These are phyloP conservation scores for Stichopus horrens DNA, from an alignment of 53 echinoderm and acorn worm genomes.

Conservation along the genomic window DNA sequence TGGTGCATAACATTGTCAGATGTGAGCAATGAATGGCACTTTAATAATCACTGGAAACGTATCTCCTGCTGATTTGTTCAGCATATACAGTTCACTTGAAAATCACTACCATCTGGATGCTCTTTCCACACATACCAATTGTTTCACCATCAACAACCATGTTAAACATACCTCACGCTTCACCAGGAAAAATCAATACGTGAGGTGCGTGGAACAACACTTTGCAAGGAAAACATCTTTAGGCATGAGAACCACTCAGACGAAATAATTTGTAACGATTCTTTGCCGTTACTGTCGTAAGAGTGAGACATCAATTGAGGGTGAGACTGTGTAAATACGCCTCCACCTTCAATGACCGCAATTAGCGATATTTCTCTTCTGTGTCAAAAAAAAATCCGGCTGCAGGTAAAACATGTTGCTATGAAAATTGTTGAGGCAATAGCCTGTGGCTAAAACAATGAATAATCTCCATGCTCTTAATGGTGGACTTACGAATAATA, in stretches of 20 bases:
- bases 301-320: not conserved
- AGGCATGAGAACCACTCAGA: not conserved
- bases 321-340: not conserved
- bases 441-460: not conserved
- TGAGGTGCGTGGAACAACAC: not conserved
- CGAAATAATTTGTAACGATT: conserved; percentile 3
- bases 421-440: not conserved
- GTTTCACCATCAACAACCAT: not conserved
- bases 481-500: too few relatives aligned
- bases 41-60: too few relatives aligned
- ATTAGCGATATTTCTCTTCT: not conserved
- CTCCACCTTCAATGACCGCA: not conserved
- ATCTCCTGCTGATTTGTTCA: too few relatives aligned
- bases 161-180: not conserved
- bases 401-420: not conserved
- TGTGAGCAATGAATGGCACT: too few relatives aligned
- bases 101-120: too few relatives aligned
- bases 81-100: too few relatives aligned
- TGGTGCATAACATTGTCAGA: too few relatives aligned
- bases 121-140: too few relatives aligned
- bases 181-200: not conserved
- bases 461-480: not conserved
- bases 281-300: not conserved
- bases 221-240: not conserved
- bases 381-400: not conserved